Percentiles rank a stretch among this genome's conserved stretches.
These are phyloP conservation scores for Sebastes itinus DNA, from an alignment of 2,797 vertebrate genomes.

Conservation along the genomic window DNA sequence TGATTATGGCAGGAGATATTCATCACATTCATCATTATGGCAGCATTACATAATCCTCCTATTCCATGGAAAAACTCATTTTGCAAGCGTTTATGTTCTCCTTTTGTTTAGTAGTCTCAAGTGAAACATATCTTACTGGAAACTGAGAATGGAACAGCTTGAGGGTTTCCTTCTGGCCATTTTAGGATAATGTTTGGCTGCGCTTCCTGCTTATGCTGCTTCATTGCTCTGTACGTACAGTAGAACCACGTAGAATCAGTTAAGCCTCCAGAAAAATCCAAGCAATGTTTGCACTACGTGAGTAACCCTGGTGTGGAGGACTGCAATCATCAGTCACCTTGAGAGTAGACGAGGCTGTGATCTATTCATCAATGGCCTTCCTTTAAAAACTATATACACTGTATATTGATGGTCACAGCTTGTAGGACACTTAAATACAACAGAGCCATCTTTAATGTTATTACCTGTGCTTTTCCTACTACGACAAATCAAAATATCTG, in stretches of 20 bases:
- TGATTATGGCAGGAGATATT: slow-evolving; percentile 37
- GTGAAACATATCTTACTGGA: slow-evolving; percentile 20
- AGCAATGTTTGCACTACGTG: background rate
- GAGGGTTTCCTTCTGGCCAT: slow-evolving; percentile 41
- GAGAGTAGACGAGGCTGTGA: background rate
- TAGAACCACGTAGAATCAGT: background rate
- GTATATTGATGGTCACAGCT: no score
- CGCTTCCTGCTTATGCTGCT: slow-evolving; percentile 17
- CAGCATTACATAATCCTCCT: slow-evolving; percentile 28
- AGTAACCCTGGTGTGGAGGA: background rate
- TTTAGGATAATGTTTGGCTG: slow-evolving; percentile 31
- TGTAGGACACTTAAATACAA: no score
- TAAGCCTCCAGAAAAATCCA: background rate
- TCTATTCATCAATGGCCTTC: background rate
- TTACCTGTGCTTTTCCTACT: no score
- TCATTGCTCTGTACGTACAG: background rate
- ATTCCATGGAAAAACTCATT: slow-evolving; percentile 20
- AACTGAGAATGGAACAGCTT: slow-evolving; percentile 23
- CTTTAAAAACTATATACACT: background rate
- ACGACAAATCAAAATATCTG: no score
- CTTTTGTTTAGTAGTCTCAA: slow-evolving; percentile 18
- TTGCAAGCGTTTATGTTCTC: slow-evolving; percentile 6
- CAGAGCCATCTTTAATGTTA: no score
- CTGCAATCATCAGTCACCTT: background rate
- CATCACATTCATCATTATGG: slow-evolving; percentile 32